A percentile compares a stretch with the other conserved stretches of the same genome.
Evolutionary conservation across 2,888 invertebrate genomes (phyloP).

Genomic region (Drosophila nr. perissopoda): DNA sequence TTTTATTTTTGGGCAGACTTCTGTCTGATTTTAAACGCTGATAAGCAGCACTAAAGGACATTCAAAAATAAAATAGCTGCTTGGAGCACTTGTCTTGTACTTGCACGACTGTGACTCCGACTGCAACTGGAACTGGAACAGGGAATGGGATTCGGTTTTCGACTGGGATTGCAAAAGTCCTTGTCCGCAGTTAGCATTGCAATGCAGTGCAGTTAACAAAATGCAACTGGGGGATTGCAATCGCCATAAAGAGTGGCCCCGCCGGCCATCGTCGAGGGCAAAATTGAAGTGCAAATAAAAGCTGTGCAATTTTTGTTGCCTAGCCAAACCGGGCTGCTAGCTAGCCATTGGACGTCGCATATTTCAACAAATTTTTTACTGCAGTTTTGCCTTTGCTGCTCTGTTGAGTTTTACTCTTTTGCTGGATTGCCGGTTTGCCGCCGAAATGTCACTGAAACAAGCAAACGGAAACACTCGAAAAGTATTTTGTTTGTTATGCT

Average conservation of each 20-base stretch:
- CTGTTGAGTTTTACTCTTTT: constrained; percentile 37
- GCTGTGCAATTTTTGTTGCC: constrained; percentile 63
- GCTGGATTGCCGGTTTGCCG: constrained; percentile 34
- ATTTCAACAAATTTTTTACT: constrained; percentile 81
- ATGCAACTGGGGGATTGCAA: constrained; percentile 78
- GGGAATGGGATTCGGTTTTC: constrained; percentile 11
- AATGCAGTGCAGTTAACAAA: constrained; percentile 79
- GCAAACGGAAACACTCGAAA: constrained; percentile 78
- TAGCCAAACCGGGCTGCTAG: constrained; percentile 13
- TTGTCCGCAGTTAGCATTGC: constrained; percentile 66
- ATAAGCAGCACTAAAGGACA: constrained; percentile 76
- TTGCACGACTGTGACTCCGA: constrained; percentile 16
- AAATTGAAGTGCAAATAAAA: constrained; percentile 78
- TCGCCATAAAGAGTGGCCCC: constrained; percentile 72
- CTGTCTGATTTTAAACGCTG: constrained; percentile 68
- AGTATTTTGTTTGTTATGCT: constrained; percentile 81
- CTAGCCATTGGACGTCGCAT: constrained; percentile 56
- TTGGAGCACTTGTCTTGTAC: constrained; percentile 69
- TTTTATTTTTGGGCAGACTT: constrained; percentile 71
- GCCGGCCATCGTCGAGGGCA: constrained; percentile 64
- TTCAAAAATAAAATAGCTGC: constrained; percentile 78
- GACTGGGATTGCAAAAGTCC: constrained; percentile 40
- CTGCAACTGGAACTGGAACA: constrained; percentile 10
- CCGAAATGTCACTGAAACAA: constrained; percentile 76
- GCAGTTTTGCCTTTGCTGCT: constrained; percentile 67